Conservation (phyloP, 2,888 invertebrate species). For the Tipula vernalis region DNA sequence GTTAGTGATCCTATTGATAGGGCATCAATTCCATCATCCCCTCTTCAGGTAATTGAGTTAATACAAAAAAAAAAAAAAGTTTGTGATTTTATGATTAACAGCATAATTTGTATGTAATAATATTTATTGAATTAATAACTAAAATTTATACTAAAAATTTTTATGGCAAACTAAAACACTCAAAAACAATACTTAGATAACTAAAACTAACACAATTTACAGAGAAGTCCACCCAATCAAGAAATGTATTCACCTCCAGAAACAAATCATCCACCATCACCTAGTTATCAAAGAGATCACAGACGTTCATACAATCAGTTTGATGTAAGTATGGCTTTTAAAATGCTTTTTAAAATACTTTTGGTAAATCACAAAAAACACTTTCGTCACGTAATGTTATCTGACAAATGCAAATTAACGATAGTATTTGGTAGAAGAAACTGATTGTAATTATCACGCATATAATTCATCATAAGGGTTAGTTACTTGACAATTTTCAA, state of each 20-base stretch:
- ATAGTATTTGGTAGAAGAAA: background rate
- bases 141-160: background rate
- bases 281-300: slow-evolving; percentile 32
- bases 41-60: slow-evolving; percentile 30
- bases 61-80: background rate
- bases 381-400: background rate
- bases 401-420: background rate
- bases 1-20: slow-evolving; percentile 24
- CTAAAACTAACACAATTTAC: slow-evolving; percentile 14
- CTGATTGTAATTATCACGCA: background rate
- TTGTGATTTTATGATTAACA: background rate
- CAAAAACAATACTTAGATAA: background rate
- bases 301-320: slow-evolving; percentile 33
- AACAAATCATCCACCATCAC: slow-evolving; percentile 31
- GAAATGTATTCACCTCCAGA: slow-evolving; percentile 25
- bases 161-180: background rate
- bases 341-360: background rate
- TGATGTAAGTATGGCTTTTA: slow-evolving; percentile 29
- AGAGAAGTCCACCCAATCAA: slow-evolving; percentile 23
- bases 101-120: background rate
- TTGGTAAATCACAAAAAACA: background rate
- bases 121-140: background rate
- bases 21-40: slow-evolving; percentile 26
- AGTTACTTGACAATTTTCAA: background rate
- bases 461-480: background rate